These are phyloP conservation scores for Centropristis striata DNA, from an alignment of 2,113 vertebrate species.

Conservation along the genomic window DNA sequence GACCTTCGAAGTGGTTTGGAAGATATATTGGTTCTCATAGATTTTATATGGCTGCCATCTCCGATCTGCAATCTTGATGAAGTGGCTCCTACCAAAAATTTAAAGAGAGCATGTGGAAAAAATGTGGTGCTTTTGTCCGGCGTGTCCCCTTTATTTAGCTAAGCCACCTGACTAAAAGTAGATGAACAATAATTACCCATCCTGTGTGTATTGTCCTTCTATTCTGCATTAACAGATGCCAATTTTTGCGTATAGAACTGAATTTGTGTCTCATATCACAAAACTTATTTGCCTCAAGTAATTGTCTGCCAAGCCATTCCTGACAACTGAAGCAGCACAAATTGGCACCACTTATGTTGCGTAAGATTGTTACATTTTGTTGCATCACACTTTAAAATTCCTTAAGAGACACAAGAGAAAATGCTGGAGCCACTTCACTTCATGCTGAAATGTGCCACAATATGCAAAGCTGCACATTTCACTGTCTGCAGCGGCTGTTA, in stretches of 20 bases:
- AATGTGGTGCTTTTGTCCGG: too few relatives aligned
- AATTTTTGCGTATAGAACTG: conserved; percentile 24
- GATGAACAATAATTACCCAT: neutral
- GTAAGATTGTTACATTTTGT: conserved; percentile 64
- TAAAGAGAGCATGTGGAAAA: too few relatives aligned
- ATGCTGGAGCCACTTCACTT: neutral
- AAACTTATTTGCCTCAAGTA: neutral
- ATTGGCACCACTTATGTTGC: conserved; percentile 46
- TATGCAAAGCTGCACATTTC: conserved; percentile 30
- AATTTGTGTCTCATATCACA: neutral
- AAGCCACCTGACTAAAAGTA: too few relatives aligned
- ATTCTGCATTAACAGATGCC: conserved; percentile 1
- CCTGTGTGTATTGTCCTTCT: neutral
- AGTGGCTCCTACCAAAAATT: too few relatives aligned
- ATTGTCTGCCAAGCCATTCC: conserved; percentile 9
- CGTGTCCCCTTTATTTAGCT: too few relatives aligned
- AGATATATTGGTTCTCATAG: too few relatives aligned
- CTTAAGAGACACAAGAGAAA: conserved; percentile 34
- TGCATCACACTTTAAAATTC: conserved; percentile 67
- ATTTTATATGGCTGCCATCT: too few relatives aligned
- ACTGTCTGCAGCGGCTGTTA: conserved; percentile 6
- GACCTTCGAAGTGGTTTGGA: too few relatives aligned
- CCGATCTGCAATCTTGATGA: too few relatives aligned
- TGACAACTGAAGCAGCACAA: conserved; percentile 36
- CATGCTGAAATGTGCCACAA: conserved; percentile 48